Evolutionary conservation across 2,888 invertebrate species (phyloP).

Genomic region (Lepidocyrtoides sp.): DNA sequence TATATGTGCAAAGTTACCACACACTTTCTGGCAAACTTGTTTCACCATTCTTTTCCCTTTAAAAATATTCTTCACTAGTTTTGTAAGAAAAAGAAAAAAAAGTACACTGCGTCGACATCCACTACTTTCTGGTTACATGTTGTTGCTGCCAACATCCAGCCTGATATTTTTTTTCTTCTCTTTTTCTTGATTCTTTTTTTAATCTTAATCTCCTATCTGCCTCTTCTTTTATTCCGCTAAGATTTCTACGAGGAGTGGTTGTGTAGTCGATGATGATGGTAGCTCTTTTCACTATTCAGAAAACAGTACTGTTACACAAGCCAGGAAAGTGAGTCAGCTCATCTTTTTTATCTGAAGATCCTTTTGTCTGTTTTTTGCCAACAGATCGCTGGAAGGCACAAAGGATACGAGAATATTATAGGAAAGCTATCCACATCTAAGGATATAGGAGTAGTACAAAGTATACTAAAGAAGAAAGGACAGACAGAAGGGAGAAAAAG

Average conservation of each 20-base stretch:
- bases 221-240: background rate
- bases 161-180: constrained; percentile 46
- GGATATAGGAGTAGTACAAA: background rate
- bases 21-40: constrained; percentile 43
- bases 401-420: constrained; percentile 57
- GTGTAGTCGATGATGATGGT: constrained; percentile 21
- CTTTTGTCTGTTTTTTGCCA: constrained; percentile 76
- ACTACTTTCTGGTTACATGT: constrained; percentile 1
- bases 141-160: constrained; percentile 64
- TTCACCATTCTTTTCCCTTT: constrained; percentile 24
- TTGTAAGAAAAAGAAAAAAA: background rate
- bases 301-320: constrained; percentile 30
- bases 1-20: constrained; percentile 34
- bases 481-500: constrained; percentile 19
- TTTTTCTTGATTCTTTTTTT: constrained; percentile 60
- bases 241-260: background rate
- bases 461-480: background rate
- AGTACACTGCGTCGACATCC: background rate
- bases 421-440: background rate
- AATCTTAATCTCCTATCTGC: constrained; percentile 71
- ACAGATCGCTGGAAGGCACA: constrained; percentile 71
- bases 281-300: constrained; percentile 34
- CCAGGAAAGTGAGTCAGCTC: constrained; percentile 70
- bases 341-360: constrained; percentile 72
- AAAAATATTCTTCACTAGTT: constrained; percentile 16